Conservation (phyloP, 2,797 vertebrate species). For the Phyllotis vaccarum region DNA sequence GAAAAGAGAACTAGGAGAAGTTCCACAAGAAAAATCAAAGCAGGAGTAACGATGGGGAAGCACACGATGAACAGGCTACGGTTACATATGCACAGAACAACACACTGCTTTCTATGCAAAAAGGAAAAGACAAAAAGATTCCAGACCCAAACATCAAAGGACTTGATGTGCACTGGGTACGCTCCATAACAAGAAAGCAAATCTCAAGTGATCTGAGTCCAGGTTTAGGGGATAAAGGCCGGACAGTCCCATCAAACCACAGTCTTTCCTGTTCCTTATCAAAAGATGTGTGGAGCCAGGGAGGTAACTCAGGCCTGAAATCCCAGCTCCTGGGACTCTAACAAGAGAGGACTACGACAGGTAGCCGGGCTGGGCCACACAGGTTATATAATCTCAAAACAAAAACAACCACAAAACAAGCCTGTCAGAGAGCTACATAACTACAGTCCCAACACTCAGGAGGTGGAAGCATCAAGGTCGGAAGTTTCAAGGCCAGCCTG, state of each 20-base stretch:
- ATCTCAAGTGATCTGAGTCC: constrained; percentile 31
- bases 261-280: constrained; percentile 9
- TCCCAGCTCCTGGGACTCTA: not conserved
- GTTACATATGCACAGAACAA: not conserved
- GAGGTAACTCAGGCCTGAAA: not conserved
- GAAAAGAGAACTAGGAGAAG: not conserved
- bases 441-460: not conserved
- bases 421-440: too few species aligned
- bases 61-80: not conserved
- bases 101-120: not conserved
- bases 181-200: constrained; percentile 14
- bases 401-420: not conserved
- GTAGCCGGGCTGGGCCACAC: not conserved
- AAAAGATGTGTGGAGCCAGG: not conserved
- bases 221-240: not conserved
- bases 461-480: not conserved
- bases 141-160: not conserved
- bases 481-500: not conserved
- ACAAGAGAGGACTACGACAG: not conserved
- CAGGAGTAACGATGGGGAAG: not conserved
- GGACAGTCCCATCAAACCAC: not conserved
- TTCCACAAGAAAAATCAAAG: not conserved
- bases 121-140: not conserved
- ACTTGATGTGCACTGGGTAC: not conserved
- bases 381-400: not conserved